These are phyloP conservation scores for Bactericera cockerelli DNA, from an alignment of 1,140 invertebrate species.

Conservation along the genomic window DNA sequence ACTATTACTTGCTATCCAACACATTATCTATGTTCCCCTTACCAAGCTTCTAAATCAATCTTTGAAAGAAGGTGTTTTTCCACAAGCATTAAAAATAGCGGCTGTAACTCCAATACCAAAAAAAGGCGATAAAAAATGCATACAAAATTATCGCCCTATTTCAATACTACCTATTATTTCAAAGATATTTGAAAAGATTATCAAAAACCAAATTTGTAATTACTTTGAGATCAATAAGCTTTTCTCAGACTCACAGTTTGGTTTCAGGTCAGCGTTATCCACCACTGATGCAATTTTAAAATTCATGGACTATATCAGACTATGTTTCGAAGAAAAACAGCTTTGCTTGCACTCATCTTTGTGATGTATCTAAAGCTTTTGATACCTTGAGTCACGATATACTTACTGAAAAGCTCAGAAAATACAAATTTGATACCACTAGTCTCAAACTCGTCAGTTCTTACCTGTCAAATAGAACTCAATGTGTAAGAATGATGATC, in stretches of 20 bases:
- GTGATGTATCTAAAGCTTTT: conserved; percentile 26
- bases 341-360: conserved; percentile 22
- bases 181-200: neutral
- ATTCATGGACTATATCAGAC: neutral
- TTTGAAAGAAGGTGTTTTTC: conserved; percentile 15
- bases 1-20: too few species aligned
- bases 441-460: conserved; percentile 18
- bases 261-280: neutral
- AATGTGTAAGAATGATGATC: conserved; percentile 12
- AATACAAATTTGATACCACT: conserved; percentile 14
- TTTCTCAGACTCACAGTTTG: conserved; percentile 8
- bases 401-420: conserved; percentile 22
- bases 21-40: neutral
- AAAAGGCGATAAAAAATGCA: conserved; percentile 13
- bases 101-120: conserved; percentile 26
- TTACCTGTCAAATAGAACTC: conserved; percentile 17
- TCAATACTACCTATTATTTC: conserved; percentile 2
- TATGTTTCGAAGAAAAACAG: conserved; percentile 23
- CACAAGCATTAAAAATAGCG: conserved; percentile 25
- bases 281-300: conserved; percentile 4
- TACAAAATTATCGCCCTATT: conserved; percentile 9
- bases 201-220: neutral
- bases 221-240: conserved; percentile 6
- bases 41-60: conserved; percentile 14
- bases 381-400: conserved; percentile 26